phyloP scores from a whole-genome alignment of 2,888 invertebrate species.

The Agrochola lota region DNA sequence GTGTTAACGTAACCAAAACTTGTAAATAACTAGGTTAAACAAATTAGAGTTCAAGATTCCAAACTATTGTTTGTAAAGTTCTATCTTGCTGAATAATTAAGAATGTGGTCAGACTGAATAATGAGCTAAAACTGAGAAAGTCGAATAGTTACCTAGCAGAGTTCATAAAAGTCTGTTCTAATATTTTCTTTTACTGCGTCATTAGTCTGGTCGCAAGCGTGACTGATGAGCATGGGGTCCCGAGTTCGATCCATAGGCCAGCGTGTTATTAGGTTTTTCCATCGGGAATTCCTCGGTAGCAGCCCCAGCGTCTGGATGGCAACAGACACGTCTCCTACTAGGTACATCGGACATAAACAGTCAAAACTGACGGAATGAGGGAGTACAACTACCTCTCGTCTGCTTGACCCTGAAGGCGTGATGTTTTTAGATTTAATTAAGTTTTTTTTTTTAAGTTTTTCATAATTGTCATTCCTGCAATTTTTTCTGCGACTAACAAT shows the following conservation, averaged over 20 bases:
- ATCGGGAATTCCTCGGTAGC: too few species aligned
- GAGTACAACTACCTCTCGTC: background rate
- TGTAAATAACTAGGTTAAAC: conserved; percentile 26
- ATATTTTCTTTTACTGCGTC: background rate
- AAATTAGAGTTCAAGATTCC: conserved; percentile 13
- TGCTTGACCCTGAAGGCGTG: background rate
- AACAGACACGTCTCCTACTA: background rate
- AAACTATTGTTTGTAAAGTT: conserved; percentile 28
- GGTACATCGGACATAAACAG: background rate
- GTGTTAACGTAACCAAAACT: conserved; percentile 7
- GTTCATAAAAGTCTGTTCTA: background rate
- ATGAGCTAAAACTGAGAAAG: background rate
- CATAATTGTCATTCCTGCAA: background rate
- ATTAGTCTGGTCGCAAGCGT: background rate
- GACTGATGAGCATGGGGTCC: too few species aligned
- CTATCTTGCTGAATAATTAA: conserved; percentile 27
- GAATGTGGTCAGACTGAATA: conserved; percentile 28
- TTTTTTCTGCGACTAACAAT: background rate
- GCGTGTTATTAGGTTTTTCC: too few species aligned
- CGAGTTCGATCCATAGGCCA: background rate
- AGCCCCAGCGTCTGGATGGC: background rate
- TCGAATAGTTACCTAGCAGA: background rate
- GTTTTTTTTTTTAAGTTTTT: background rate
- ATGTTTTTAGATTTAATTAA: background rate
- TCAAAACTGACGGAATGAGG: background rate